Evolutionary conservation across 2,797 vertebrate species (phyloP).

Genomic region (Ciconia nigra): DNA sequence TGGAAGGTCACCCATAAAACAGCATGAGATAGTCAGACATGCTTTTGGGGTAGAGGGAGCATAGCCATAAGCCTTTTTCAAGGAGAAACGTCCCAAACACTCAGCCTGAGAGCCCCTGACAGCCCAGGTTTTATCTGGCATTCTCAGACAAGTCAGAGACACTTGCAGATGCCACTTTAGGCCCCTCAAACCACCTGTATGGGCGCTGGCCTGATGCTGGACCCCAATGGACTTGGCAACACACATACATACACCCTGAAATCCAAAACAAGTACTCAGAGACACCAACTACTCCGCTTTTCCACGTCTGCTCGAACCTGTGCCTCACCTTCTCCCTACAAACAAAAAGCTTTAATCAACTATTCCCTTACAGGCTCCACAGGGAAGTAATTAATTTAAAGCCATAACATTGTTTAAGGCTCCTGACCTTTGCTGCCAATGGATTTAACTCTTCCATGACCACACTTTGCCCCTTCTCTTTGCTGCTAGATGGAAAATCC

Average conservation of each 20-base stretch:
- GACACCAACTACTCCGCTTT: background rate
- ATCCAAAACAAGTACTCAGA: background rate
- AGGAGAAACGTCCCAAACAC: rapidly evolving
- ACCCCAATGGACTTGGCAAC: rapidly evolving
- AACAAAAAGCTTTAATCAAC: background rate
- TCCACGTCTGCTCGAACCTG: background rate
- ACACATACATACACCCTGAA: rapidly evolving
- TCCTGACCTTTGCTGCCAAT: rapidly evolving
- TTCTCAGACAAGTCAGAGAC: background rate
- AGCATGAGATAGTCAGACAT: rapidly evolving
- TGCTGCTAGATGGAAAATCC: background rate
- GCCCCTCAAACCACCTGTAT: background rate
- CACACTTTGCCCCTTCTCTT: background rate
- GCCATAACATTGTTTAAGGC: background rate
- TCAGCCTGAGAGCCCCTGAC: background rate
- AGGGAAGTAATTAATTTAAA: background rate
- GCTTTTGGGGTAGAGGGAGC: background rate
- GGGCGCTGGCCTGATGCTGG: background rate
- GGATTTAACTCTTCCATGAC: background rate
- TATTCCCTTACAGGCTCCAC: background rate
- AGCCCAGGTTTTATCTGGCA: background rate
- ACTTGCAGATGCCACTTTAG: background rate
- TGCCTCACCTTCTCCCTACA: background rate
- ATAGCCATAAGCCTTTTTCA: background rate
- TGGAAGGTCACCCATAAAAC: background rate